Evolutionary conservation across 2,888 invertebrate genomes (phyloP).

Genomic region (Aradus depressus): DNA sequence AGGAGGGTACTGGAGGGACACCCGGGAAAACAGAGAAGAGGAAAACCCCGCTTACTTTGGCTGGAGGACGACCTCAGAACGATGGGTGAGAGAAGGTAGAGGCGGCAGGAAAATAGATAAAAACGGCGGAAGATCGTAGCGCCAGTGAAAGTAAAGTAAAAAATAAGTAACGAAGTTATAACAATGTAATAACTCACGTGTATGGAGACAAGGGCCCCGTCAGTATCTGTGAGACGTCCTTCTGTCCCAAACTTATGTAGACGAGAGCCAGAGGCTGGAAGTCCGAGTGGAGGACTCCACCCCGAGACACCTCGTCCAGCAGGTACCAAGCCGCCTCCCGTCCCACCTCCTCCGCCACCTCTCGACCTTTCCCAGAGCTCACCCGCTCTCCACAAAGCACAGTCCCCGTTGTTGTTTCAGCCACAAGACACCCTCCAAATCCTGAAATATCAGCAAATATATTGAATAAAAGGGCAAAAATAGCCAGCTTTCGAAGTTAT

Average conservation of each 20-base stretch:
- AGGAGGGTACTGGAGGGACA: no score
- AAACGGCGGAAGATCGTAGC: background rate
- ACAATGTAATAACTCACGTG: constrained; percentile 40
- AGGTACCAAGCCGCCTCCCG: constrained; percentile 65
- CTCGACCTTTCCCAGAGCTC: constrained; percentile 32
- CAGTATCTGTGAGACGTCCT: constrained; percentile 77
- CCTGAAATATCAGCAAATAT: constrained; percentile 39
- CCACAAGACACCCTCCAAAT: constrained; percentile 79
- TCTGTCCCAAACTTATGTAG: constrained; percentile 90
- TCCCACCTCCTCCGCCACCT: constrained; percentile 79
- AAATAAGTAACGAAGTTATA: background rate
- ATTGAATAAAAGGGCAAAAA: background rate
- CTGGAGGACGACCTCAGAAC: no score
- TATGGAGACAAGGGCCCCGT: constrained; percentile 52
- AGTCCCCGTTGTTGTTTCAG: constrained; percentile 81
- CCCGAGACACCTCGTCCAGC: constrained; percentile 79
- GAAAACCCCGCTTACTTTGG: no score
- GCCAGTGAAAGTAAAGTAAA: background rate
- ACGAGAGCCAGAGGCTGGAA: constrained; percentile 77
- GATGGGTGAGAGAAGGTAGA: no score
- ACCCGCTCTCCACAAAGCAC: constrained; percentile 42
- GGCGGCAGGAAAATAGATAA: no score
- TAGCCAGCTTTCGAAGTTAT: no score
- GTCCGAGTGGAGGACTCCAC: constrained; percentile 80
- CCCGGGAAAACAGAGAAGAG: no score